Conservation (phyloP, 2,888 invertebrate genomes). For the Plebejus melissa region DNA sequence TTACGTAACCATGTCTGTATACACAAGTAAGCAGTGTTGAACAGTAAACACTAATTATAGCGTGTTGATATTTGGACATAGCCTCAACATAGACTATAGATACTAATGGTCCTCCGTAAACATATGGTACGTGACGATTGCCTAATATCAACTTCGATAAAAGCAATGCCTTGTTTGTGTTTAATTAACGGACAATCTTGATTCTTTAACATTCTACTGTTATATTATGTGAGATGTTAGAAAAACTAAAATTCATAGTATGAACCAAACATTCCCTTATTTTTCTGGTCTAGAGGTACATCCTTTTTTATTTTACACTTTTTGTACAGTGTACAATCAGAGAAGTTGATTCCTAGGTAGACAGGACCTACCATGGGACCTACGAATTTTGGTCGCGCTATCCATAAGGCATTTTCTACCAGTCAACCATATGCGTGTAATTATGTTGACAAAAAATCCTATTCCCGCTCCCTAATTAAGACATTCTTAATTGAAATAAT, state of each 20-base stretch:
- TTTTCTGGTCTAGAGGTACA: background rate
- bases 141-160: constrained; percentile 22
- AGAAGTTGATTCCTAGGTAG: no score
- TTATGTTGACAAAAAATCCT: no score
- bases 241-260: background rate
- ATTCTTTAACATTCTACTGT: background rate
- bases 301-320: no score
- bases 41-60: constrained; percentile 47
- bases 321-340: no score
- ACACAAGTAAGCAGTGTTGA: background rate
- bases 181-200: background rate
- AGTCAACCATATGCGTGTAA: no score
- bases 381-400: no score
- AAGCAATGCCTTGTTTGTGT: constrained; percentile 21
- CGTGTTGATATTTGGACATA: constrained; percentile 44
- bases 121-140: constrained; percentile 28
- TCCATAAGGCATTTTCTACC: no score
- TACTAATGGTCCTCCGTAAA: constrained; percentile 25
- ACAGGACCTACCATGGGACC: no score
- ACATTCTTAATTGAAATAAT: no score
- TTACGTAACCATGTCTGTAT: background rate
- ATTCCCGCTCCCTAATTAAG: no score
- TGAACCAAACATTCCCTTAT: background rate
- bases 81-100: constrained; percentile 4
- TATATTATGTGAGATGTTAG: background rate